phyloP scores from a whole-genome alignment of 1,140 invertebrate genomes.

The Ips typographus region DNA sequence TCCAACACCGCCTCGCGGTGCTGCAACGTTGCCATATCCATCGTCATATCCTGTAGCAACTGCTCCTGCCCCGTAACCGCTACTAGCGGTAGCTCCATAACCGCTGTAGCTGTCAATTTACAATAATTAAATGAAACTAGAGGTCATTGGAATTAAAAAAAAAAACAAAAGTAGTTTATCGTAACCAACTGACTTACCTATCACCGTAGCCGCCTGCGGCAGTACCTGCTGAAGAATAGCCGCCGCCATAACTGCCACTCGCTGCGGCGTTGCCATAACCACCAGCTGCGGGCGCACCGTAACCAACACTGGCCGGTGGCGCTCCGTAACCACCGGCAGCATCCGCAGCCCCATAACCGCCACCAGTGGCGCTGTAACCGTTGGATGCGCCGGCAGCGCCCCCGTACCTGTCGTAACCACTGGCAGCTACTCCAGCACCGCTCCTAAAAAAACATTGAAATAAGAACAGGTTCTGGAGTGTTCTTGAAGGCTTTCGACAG shows the following conservation, averaged over 20 bases:
- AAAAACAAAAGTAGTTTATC: background rate
- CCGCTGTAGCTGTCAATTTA: no score
- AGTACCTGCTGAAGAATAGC: constrained; percentile 25
- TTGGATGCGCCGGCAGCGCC: constrained; percentile 23
- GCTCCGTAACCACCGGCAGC: no score
- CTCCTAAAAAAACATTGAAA: background rate
- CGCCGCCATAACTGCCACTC: constrained; percentile 27
- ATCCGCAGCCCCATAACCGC: no score
- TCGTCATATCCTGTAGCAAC: constrained; percentile 28
- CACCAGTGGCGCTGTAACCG: constrained; percentile 13
- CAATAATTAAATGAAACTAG: no score
- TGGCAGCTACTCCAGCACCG: background rate
- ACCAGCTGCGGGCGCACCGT: constrained; percentile 13
- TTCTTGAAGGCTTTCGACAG: no score
- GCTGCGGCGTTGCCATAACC: constrained; percentile 5
- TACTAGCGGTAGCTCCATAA: background rate
- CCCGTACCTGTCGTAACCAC: constrained; percentile 11
- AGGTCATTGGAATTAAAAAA: background rate
- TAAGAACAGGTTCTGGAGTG: no score
- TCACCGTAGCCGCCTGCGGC: constrained; percentile 37
- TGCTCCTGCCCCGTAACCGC: constrained; percentile 28
- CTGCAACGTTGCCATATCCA: constrained; percentile 23
- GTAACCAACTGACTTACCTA: constrained; percentile 2
- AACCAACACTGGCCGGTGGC: constrained; percentile 2
- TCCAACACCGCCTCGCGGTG: constrained; percentile 23